Conservation (phyloP, 2,113 vertebrate species). For the Narcine bancroftii region DNA sequence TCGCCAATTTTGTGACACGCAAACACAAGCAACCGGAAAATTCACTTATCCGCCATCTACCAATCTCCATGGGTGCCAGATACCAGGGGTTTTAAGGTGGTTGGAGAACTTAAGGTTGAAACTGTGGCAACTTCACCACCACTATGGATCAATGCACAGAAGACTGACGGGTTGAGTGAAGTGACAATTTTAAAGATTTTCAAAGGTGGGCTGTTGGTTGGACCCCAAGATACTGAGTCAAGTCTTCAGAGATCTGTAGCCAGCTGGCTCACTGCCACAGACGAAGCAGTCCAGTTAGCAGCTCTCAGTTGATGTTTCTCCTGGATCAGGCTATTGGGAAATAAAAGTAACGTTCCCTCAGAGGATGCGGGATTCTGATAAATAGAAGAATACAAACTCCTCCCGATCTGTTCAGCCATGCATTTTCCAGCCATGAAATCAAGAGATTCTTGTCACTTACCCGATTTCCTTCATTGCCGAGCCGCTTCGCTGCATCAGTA, state of each 20-base stretch:
- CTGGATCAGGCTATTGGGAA: too few relatives aligned
- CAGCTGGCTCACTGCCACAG: too few relatives aligned
- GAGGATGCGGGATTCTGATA: too few relatives aligned
- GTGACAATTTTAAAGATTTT: too few relatives aligned
- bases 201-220: background rate
- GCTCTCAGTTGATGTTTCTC: too few relatives aligned
- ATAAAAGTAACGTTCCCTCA: background rate
- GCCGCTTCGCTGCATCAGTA: conserved; percentile 65
- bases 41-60: too few relatives aligned
- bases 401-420: background rate
- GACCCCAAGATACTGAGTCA: background rate
- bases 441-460: conserved; percentile 50
- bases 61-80: too few relatives aligned
- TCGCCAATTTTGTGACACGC: too few relatives aligned
- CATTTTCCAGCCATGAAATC: background rate
- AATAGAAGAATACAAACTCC: background rate
- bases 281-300: too few relatives aligned
- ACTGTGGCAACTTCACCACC: background rate
- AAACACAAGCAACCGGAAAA: too few relatives aligned
- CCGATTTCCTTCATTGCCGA: conserved; percentile 72
- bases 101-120: background rate
- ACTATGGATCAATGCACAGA: background rate
- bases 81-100: background rate
- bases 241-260: background rate
- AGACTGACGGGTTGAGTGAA: background rate